Conservation (phyloP, 1,140 invertebrate species). For the Cataglyphis hispanica region DNA sequence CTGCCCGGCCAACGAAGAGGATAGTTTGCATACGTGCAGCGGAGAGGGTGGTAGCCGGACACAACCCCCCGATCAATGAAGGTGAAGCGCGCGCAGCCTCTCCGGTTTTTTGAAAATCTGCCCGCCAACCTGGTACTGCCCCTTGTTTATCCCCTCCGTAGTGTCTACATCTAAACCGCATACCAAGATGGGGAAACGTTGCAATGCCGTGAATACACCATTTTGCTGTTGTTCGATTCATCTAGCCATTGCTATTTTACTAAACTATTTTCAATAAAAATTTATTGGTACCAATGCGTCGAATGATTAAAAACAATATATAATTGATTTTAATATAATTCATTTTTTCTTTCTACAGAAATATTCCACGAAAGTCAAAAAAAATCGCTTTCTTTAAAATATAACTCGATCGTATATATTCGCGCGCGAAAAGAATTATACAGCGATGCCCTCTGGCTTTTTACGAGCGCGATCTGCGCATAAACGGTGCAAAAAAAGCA, state of each 20-base stretch:
- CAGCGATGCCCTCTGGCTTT: constrained; percentile 48
- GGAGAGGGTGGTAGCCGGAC: constrained; percentile 75
- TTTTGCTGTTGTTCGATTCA: constrained; percentile 71
- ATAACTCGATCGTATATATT: not conserved
- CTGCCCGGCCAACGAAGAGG: constrained; percentile 73
- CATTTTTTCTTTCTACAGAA: not conserved
- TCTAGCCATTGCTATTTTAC: constrained; percentile 63
- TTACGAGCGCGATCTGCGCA: constrained; percentile 19
- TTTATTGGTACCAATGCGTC: not conserved
- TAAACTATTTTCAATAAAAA: constrained; percentile 11
- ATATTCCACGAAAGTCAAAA: constrained; percentile 16
- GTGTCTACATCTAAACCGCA: constrained; percentile 75
- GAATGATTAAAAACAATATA: not conserved
- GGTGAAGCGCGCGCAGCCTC: constrained; percentile 83
- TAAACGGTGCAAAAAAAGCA: constrained; percentile 12
- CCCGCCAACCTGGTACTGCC: constrained; percentile 80
- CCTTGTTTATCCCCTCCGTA: constrained; percentile 67
- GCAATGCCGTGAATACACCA: constrained; percentile 68
- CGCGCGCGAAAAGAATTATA: constrained; percentile 38
- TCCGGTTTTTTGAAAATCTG: constrained; percentile 84
- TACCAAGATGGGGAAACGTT: constrained; percentile 77
- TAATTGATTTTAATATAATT: not conserved
- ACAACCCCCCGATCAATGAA: constrained; percentile 83
- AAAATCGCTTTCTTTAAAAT: constrained; percentile 45
- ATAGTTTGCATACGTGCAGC: constrained; percentile 72